phyloP scores from a whole-genome alignment of 2,113 vertebrate genomes.

The Tenebrosternarchus preto region DNA sequence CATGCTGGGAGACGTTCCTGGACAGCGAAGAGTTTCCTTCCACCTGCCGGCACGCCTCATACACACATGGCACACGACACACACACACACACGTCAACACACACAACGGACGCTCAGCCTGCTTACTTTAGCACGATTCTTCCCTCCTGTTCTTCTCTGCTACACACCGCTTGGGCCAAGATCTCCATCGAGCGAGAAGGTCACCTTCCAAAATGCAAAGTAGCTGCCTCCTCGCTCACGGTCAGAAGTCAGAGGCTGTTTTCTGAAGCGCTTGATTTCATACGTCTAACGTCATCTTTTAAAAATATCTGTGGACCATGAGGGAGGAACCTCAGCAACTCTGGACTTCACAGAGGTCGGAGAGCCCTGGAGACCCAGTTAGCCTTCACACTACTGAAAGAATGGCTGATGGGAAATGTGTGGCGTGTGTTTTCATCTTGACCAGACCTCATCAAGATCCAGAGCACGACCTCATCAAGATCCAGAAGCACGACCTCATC shows the following conservation, averaged over 20 bases:
- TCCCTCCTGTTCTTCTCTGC: too few species aligned
- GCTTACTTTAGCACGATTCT: too few species aligned
- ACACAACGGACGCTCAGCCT: too few species aligned
- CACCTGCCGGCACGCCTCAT: too few species aligned
- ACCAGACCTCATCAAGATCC: not conserved
- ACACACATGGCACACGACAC: too few species aligned
- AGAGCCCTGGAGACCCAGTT: constrained; percentile 55
- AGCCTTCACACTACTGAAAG: constrained; percentile 49
- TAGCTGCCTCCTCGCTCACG: not conserved
- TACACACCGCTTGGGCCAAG: too few species aligned
- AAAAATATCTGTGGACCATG: constrained; percentile 67
- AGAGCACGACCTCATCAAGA: not conserved
- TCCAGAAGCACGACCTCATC: too few species aligned
- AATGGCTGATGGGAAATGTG: constrained; percentile 58
- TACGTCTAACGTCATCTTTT: constrained; percentile 72
- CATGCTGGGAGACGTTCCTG: too few species aligned
- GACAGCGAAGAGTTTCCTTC: too few species aligned
- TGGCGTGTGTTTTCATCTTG: not conserved
- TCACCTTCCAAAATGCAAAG: not conserved
- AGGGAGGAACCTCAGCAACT: constrained; percentile 65
- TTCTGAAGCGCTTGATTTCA: constrained; percentile 60
- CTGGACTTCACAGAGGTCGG: constrained; percentile 65
- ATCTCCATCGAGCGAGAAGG: not conserved
- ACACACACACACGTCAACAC: too few species aligned
- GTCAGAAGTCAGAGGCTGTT: constrained; percentile 15